Conservation (phyloP, 2,113 vertebrate species). For the Mus pahari region DNA sequence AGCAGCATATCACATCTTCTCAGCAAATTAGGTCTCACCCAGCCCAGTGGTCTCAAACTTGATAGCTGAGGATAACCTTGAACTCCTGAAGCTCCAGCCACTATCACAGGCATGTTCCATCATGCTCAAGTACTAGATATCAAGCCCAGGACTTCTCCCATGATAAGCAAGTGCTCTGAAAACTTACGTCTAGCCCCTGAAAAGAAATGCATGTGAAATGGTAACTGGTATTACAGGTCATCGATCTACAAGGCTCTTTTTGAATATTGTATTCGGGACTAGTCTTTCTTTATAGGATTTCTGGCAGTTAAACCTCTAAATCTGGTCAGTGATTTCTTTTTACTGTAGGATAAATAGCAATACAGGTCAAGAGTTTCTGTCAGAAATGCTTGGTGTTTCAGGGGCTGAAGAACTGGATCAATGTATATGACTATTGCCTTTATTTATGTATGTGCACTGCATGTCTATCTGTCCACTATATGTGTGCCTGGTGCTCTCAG, state of each 20-base stretch:
- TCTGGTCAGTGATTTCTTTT: conserved; percentile 3
- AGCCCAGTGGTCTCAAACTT: neutral
- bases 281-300: neutral
- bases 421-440: too few relatives aligned
- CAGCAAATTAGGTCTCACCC: neutral
- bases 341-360: neutral
- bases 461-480: too few relatives aligned
- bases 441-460: too few relatives aligned
- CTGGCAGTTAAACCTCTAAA: neutral
- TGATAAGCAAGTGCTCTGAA: neutral
- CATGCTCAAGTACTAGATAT: too few relatives aligned
- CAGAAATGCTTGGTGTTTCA: neutral
- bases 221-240: neutral
- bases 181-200: neutral
- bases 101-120: neutral
- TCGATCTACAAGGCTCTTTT: neutral
- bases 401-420: neutral
- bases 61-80: neutral
- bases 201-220: neutral
- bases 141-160: neutral
- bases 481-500: too few relatives aligned
- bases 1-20: neutral
- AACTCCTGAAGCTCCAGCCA: neutral
- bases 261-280: neutral
- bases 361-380: neutral